Evolutionary conservation across 2,888 invertebrate species (phyloP).

Genomic region (Xestobium rufovillosum): DNA sequence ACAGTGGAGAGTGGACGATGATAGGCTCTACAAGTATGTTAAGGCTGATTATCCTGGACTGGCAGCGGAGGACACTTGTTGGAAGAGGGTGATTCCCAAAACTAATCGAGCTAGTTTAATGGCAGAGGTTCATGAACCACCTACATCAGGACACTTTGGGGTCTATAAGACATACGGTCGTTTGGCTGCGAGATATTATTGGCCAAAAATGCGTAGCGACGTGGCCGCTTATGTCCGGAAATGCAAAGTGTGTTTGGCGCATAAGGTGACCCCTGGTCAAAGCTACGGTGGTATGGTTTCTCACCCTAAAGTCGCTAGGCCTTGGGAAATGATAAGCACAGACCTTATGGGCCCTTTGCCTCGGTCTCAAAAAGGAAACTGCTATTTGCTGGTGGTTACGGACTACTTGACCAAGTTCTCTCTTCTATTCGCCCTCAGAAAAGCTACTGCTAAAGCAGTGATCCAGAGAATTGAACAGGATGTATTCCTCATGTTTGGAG

Average conservation of each 20-base stretch:
- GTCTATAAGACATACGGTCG: slow-evolving; percentile 9
- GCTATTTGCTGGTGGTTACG: neutral
- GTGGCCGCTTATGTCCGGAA: neutral
- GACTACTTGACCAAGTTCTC: neutral
- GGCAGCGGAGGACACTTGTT: slow-evolving; percentile 4
- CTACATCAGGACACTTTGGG: slow-evolving; percentile 10
- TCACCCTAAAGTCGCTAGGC: neutral
- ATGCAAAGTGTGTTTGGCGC: neutral
- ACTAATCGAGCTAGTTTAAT: slow-evolving; percentile 3
- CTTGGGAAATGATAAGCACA: neutral
- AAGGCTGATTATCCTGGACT: neutral
- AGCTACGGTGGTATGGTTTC: too few relatives aligned
- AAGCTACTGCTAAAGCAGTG: neutral
- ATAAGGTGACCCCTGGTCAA: too few relatives aligned
- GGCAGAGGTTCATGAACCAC: slow-evolving; percentile 6
- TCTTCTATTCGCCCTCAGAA: neutral
- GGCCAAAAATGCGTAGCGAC: slow-evolving; percentile 5
- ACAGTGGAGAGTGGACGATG: slow-evolving; percentile 7
- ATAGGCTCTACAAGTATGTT: slow-evolving; percentile 5
- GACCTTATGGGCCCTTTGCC: slow-evolving; percentile 1
- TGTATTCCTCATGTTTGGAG: slow-evolving; percentile 2
- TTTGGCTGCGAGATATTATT: slow-evolving; percentile 8
- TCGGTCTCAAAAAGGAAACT: neutral
- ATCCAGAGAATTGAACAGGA: neutral
- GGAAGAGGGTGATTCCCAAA: slow-evolving; percentile 10